Evolutionary conservation across 2,888 invertebrate species (phyloP), one percentile per base, ranked within the genome.

Genomic region (Tiliacea aurago): DNA sequence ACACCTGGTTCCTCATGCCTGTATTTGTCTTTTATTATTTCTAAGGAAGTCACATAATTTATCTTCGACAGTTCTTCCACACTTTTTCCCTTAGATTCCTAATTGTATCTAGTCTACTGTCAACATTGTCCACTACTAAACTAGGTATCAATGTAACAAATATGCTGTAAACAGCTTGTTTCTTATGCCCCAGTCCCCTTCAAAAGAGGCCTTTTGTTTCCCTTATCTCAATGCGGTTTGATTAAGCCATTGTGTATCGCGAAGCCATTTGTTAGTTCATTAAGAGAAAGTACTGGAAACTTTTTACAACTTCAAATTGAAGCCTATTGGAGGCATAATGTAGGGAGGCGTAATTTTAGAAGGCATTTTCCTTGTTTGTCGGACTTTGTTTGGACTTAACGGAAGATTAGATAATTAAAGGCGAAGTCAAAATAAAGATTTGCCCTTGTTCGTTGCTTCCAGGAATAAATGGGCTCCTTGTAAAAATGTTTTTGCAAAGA

Each of bases 181-280:
- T 66, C 68, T 69, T 62, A 66, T 76, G 49, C 56, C 84, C 69
- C 70, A 33, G 2, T 43, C 28, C 61, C 56, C 49, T 63, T 61
- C 70, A 78, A 84, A 88, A 88, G 84, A 89, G 90, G 90, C 88
- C 94, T 91, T 92, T 94, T 93, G 93, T 94, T 90, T 91, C 91
- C 91, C 90, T 93, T 94, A 94, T 94, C 94, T 92, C 91, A 93
- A 93, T 92, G 92, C 90, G 91, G 93, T 92, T 93, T 94, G 93
- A 94, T 94, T 92, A 93, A 94, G 92, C 90, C 91, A 93, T 93
- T 94, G 93, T 94, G 90, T 93, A 93, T 93, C 90, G 91, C 87
- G 89, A 91, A 92, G 90, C 91, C 93, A 92, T 94, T 93, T 92
- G 92, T 94, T 92, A 92, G 90, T 90, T 92, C 92, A 92, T 93